Evolutionary conservation across 2,888 invertebrate genomes (phyloP).

Genomic region (Drosophila siamana): DNA sequence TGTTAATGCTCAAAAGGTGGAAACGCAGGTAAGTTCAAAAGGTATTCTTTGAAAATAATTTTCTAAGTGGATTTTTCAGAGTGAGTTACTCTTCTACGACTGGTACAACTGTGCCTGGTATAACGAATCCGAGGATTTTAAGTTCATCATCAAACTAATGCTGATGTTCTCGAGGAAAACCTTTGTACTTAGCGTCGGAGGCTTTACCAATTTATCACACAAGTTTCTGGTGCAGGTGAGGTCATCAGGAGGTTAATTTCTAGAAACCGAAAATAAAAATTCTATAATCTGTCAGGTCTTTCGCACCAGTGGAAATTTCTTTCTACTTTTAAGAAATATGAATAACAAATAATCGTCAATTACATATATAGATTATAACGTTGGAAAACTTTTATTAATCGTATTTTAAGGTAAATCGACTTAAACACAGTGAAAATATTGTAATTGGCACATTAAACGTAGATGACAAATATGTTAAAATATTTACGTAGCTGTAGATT

Average conservation of each 20-base stretch:
- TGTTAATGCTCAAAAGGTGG: slow-evolving; percentile 65
- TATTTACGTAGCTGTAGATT: slow-evolving; percentile 26
- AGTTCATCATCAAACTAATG: slow-evolving; percentile 76
- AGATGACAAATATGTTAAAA: slow-evolving; percentile 74
- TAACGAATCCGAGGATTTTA: slow-evolving; percentile 72
- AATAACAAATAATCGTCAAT: slow-evolving; percentile 54
- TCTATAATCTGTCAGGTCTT: slow-evolving; percentile 56
- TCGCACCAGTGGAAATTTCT: slow-evolving; percentile 79
- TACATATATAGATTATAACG: slow-evolving; percentile 75
- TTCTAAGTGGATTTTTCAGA: slow-evolving; percentile 47
- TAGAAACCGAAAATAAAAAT: background rate
- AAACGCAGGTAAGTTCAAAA: slow-evolving; percentile 50
- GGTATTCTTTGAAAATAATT: background rate
- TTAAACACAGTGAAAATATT: slow-evolving; percentile 69
- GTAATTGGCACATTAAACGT: slow-evolving; percentile 79
- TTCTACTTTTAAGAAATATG: slow-evolving; percentile 71
- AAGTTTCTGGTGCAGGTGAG: slow-evolving; percentile 73
- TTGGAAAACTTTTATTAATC: slow-evolving; percentile 73
- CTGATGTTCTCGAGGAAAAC: slow-evolving; percentile 66
- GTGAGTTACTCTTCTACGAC: slow-evolving; percentile 65
- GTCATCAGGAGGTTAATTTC: rapidly evolving
- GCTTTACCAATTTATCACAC: slow-evolving; percentile 77
- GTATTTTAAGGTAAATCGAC: slow-evolving; percentile 56
- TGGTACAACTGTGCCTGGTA: slow-evolving; percentile 82
- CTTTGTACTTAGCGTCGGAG: slow-evolving; percentile 70